Evolutionary conservation across 2,113 vertebrate genomes (phyloP), one percentile per base, ranked within the genome.

Genomic region (Callaeas wilsoni): DNA sequence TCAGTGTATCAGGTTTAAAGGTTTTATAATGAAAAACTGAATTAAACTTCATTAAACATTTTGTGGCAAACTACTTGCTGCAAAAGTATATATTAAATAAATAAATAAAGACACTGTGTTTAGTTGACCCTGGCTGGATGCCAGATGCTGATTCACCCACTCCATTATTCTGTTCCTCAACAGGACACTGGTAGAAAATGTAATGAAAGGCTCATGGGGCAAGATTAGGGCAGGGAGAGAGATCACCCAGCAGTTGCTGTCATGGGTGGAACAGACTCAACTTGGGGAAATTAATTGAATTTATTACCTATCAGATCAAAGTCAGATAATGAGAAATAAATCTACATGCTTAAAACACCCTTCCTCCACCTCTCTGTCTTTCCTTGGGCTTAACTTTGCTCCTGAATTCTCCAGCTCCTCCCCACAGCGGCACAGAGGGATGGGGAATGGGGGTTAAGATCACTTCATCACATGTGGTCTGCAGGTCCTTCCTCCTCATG

Each of bases 191-290:
- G 18, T 50, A 46, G 6, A 57, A 87, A 63, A 76, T 39, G 8
- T 13, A 56, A n/a, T 16, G 8, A 63, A 50, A 44, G 29, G 9
- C 25, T 87, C 5, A 6, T 11, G 3, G 18, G 16, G 9, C 27
- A 29, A 63, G 27, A 8, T 32, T 46, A 70, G 25, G 29, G 12
- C 39, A 53, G 64, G 4, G 19, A 52, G 29, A 50, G 8, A 39
- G 3, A 57, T 57, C 33, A 39, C 49, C 7, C 42, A 46, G 7
- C 21, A 32, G 39, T 10, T 50, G 12, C 33, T 22, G 5, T 32
- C 30, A 23, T 9, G 18, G 57, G 9, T 0, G 0, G 77, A 87
- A 70, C 17, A 32, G 4, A 12, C 25, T 35, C 0, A 0, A 33
- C 6, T 6, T 52, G 18, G 4, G 26, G 13, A 59, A 70, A 65